These are phyloP conservation scores for Chloromyia formosa DNA, from an alignment of 2,888 invertebrate genomes.

Conservation along the genomic window DNA sequence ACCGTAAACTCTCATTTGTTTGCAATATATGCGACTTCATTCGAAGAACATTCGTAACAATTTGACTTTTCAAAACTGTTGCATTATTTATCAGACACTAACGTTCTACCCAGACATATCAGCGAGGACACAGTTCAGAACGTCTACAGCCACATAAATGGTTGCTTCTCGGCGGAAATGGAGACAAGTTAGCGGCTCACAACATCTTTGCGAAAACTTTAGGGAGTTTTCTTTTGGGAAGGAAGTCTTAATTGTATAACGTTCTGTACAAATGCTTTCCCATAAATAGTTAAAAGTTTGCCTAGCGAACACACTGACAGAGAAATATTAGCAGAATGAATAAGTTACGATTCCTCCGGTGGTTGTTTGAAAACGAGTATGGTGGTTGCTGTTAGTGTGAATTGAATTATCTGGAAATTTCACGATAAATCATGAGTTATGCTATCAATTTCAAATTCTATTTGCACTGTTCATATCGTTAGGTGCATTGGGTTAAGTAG, in stretches of 20 bases:
- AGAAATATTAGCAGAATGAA: too few species aligned
- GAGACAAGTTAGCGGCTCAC: background rate
- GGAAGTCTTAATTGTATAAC: slow-evolving; percentile 7
- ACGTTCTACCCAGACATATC: background rate
- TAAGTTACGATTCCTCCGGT: too few species aligned
- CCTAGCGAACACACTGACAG: too few species aligned
- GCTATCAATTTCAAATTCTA: too few species aligned
- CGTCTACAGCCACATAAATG: too few species aligned
- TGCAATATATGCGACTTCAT: slow-evolving; percentile 34
- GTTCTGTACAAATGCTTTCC: background rate
- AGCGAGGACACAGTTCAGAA: background rate
- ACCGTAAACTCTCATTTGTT: slow-evolving; percentile 35
- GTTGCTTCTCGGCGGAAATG: too few species aligned
- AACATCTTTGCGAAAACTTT: background rate
- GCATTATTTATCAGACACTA: slow-evolving; percentile 28
- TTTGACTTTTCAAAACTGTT: slow-evolving; percentile 32
- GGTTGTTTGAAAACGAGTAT: too few species aligned
- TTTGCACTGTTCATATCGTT: too few species aligned
- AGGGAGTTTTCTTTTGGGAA: background rate
- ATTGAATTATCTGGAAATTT: too few species aligned
- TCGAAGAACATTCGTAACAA: slow-evolving; percentile 20
- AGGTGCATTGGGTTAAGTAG: too few species aligned
- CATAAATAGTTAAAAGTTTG: slow-evolving; percentile 1
- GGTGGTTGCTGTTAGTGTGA: too few species aligned
- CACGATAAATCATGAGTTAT: too few species aligned